These are phyloP conservation scores for Tetrapedia diversipes DNA, from an alignment of 2,888 invertebrate species.

Conservation along the genomic window DNA sequence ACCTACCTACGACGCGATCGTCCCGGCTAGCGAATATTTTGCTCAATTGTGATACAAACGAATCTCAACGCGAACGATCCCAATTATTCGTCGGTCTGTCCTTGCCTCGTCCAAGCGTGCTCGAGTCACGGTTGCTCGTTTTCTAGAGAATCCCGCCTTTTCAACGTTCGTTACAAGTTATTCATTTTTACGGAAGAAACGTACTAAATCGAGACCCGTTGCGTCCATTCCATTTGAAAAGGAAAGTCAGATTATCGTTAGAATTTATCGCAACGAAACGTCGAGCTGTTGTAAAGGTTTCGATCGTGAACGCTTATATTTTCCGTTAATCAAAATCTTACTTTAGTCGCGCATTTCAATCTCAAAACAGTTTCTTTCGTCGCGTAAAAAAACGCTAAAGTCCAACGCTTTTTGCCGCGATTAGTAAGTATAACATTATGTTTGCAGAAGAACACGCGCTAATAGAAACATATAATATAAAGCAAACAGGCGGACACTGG, in stretches of 20 bases:
- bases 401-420: neutral
- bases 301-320: neutral
- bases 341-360: neutral
- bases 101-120: neutral
- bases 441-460: neutral
- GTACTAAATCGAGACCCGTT: neutral
- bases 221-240: neutral
- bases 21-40: neutral
- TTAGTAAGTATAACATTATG: neutral
- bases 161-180: too few relatives aligned
- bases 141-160: neutral
- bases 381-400: neutral
- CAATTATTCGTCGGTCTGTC: neutral
- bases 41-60: conserved; percentile 10
- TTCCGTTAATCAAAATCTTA: neutral
- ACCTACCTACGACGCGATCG: neutral
- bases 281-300: neutral
- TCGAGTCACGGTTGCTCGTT: neutral
- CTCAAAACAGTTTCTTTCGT: neutral
- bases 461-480: neutral
- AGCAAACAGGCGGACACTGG: neutral
- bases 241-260: neutral
- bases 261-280: neutral
- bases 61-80: conserved; percentile 6
- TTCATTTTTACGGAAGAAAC: too few relatives aligned